Conservation (phyloP, 2,797 vertebrate genomes). For the Neomorphus geoffroyi region DNA sequence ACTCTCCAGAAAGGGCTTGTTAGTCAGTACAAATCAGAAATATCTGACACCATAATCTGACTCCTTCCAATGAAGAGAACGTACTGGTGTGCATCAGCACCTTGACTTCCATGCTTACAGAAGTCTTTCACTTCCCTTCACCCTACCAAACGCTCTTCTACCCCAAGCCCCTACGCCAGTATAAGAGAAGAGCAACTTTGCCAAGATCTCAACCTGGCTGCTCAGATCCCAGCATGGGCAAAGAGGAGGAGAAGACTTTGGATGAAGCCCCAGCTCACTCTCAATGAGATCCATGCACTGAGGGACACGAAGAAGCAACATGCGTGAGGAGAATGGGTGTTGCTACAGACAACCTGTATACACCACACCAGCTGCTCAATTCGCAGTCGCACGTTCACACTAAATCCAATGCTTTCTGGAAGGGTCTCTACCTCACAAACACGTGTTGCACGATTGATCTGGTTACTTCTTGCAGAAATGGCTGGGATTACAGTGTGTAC, state of each 20-base stretch:
- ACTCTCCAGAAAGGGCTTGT: not conserved
- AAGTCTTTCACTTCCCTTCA: not conserved
- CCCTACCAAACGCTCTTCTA: not conserved
- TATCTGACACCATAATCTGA: not conserved
- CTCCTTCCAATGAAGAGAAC: not conserved
- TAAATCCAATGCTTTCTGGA: not conserved
- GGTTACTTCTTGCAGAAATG: not conserved
- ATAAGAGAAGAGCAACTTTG: not conserved
- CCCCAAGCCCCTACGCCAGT: not conserved
- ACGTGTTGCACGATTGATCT: rapidly evolving
- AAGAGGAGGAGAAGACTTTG: not conserved
- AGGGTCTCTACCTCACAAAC: not conserved
- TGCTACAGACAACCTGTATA: not conserved
- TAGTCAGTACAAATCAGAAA: not conserved
- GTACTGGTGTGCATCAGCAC: not conserved
- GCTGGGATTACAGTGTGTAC: not conserved
- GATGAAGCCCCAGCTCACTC: not conserved
- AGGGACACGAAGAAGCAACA: not conserved
- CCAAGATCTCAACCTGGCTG: not conserved
- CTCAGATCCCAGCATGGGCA: not conserved
- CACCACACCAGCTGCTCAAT: not conserved
- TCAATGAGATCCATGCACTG: not conserved
- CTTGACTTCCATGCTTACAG: not conserved
- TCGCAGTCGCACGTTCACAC: not conserved
- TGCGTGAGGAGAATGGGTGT: not conserved